Conservation (phyloP, 2,888 invertebrate genomes). For the Atrina japonica region DNA sequence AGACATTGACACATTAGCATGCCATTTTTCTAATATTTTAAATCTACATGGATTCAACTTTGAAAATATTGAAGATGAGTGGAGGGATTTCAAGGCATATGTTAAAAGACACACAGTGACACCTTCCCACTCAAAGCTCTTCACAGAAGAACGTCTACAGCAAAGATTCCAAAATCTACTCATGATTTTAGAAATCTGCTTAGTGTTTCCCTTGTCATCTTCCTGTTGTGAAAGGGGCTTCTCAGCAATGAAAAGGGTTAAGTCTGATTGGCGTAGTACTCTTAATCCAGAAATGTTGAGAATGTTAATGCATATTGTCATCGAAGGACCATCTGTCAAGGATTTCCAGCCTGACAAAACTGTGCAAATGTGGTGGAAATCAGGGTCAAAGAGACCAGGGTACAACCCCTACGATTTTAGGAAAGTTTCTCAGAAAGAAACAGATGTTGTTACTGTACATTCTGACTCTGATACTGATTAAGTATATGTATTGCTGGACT, state of each 20-base stretch:
- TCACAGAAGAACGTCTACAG: background rate
- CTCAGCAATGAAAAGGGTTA: conserved; percentile 27
- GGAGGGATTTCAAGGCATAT: too few relatives aligned
- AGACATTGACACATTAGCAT: background rate
- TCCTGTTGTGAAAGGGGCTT: conserved; percentile 27
- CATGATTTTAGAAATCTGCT: conserved; percentile 5
- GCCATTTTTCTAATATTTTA: conserved; percentile 9
- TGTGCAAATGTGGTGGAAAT: conserved; percentile 16
- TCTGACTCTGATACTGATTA: too few relatives aligned
- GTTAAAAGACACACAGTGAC: too few relatives aligned
- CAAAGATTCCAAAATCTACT: conserved; percentile 1
- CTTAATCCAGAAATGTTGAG: conserved; percentile 25
- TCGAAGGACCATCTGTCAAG: conserved; percentile 23
- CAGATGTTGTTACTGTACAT: too few relatives aligned
- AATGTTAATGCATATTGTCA: conserved; percentile 14
- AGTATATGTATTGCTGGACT: too few relatives aligned
- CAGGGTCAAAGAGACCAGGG: conserved; percentile 26
- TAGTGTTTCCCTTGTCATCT: conserved; percentile 12
- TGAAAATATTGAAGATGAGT: too few relatives aligned
- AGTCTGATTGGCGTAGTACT: conserved; percentile 31
- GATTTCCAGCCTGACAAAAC: conserved; percentile 7
- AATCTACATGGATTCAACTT: too few relatives aligned
- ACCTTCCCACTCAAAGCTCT: too few relatives aligned
- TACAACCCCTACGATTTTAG: conserved; percentile 27
- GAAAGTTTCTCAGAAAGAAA: background rate